phyloP scores from a whole-genome alignment of 2,113 vertebrate genomes.

The Callopanchax toddi region DNA sequence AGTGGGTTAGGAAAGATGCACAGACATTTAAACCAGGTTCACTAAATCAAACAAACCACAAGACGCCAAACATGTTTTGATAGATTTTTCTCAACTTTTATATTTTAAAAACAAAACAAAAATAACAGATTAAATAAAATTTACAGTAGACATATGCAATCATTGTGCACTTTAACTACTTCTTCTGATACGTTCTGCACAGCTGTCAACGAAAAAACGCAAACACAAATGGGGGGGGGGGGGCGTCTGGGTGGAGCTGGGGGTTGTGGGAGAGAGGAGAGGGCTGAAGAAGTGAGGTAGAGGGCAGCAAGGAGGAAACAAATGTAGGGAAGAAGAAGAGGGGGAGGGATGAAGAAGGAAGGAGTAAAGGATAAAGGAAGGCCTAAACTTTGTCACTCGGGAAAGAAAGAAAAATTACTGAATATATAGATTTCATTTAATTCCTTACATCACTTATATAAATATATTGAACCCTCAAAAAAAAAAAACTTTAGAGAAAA shows the following conservation, averaged over 20 bases:
- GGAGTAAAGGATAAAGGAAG: constrained; percentile 58
- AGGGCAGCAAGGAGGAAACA: constrained; percentile 62
- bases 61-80: constrained; percentile 46
- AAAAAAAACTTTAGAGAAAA: constrained; percentile 65
- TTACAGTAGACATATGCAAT: constrained; percentile 87
- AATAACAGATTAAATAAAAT: constrained; percentile 87
- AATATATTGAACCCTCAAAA: constrained; percentile 82
- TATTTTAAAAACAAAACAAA: constrained; percentile 88
- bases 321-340: constrained; percentile 45
- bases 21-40: too few relatives aligned
- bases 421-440: constrained; percentile 86
- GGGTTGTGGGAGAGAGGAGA: constrained; percentile 46
- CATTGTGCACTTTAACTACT: constrained; percentile 86
- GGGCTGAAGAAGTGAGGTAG: constrained; percentile 81
- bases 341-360: constrained; percentile 48
- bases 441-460: constrained; percentile 88
- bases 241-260: constrained; percentile 32
- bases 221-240: constrained; percentile 72
- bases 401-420: constrained; percentile 77
- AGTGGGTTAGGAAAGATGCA: too few relatives aligned
- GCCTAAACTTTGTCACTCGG: constrained; percentile 78
- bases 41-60: constrained; percentile 49
- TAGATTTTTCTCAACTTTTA: constrained; percentile 81
- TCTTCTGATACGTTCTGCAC: constrained; percentile 84
- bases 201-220: constrained; percentile 80